Base-by-base conservation (phyloP, 1,140 invertebrate species). In the Drosophila auraria region DNA sequence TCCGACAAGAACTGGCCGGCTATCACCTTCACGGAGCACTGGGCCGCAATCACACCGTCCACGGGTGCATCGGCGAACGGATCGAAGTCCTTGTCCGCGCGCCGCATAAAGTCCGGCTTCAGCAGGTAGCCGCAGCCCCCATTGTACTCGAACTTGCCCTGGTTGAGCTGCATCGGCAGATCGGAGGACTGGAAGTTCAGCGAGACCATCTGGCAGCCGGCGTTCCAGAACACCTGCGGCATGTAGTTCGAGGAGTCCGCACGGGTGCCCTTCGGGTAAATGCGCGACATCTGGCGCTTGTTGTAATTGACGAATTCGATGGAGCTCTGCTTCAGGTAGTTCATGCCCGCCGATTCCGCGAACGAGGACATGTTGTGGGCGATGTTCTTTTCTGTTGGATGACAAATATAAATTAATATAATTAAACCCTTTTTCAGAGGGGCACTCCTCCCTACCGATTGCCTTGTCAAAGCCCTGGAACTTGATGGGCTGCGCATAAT, bases 301-400 rank as follows among this genome's bases (percentile, higher is more conserved):
- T 99, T 99, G 93, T 99, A 99, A 95, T 99, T 99, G 73, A 99
- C 98, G 94, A 99, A 99, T 93, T 99, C 98, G 58, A 99, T 98
- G 61, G 99, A 98, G 91, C 97, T 96, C 69, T 97, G 96, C 94
- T 99, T 99, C 42, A 99, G 94, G 93, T 98, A 98, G 92, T 97
- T 98, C 91, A 99, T 95, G 71, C 98, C 99, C 45, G 98, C 96
- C 17, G 97, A 98, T 94, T 99, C 99, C 83, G 98, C 98, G 94
- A 99, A 99, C 47, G 98, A 99, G 44, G 98, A 99, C 99, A 99
- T 99, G 93, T 99, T 98, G 94, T 98, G 97, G 94, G 98, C 96
- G 84, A 98, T 96, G 94, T 99, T 99, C 92, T 98, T 97, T 84
- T 98, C 98, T 99, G 93, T 27, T 12, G 27, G 27, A 23, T 12